Percentiles rank a stretch among this genome's conserved stretches.
Conservation (phyloP, 2,888 invertebrate genomes). For the Latrodectus hesperus region DNA sequence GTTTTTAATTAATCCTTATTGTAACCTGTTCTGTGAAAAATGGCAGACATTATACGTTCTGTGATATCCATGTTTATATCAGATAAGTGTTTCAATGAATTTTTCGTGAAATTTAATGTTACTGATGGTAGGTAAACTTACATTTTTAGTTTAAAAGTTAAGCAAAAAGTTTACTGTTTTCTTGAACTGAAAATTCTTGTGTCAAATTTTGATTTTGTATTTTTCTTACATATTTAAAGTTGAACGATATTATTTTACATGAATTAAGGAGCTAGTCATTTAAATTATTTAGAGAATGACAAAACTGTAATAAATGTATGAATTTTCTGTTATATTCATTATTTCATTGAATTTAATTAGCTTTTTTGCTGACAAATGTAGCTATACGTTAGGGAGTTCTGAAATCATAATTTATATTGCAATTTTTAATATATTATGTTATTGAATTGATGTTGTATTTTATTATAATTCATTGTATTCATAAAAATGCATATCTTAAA, state of each 20-base stretch:
- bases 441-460: too few relatives aligned
- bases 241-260: background rate
- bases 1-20: background rate
- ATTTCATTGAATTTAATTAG: too few relatives aligned
- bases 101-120: constrained; percentile 61
- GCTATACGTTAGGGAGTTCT: too few relatives aligned
- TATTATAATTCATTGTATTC: too few relatives aligned
- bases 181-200: background rate
- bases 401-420: too few relatives aligned
- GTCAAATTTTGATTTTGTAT: background rate
- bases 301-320: too few relatives aligned
- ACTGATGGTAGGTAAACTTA: constrained; percentile 38
- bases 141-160: background rate
- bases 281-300: too few relatives aligned
- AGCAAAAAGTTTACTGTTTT: background rate
- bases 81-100: constrained; percentile 59
- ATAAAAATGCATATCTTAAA: too few relatives aligned
- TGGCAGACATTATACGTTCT: constrained; percentile 43
- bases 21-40: constrained; percentile 10
- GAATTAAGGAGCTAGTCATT: too few relatives aligned
- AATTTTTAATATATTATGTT: too few relatives aligned
- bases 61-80: constrained; percentile 44
- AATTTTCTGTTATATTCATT: too few relatives aligned
- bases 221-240: background rate
- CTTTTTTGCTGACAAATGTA: too few relatives aligned